These are phyloP conservation scores for Enteromius afrohamiltoni DNA, from an alignment of 2,797 vertebrate genomes.

Conservation along the genomic window DNA sequence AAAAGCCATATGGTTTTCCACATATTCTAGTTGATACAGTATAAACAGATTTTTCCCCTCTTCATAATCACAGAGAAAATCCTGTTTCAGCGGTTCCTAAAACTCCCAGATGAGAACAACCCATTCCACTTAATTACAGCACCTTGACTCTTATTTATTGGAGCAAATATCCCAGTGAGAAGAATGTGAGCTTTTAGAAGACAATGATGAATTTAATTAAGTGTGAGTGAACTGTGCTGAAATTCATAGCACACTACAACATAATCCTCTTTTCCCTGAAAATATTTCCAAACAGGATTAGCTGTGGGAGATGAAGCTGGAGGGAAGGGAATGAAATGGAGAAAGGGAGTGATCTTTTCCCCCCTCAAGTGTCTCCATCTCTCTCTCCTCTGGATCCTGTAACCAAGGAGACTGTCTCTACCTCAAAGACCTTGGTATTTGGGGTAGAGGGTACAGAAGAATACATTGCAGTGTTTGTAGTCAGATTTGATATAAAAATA, in stretches of 20 bases:
- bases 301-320: constrained; percentile 48
- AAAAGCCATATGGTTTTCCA: neutral
- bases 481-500: neutral
- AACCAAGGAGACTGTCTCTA: constrained; percentile 44
- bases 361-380: constrained; percentile 28
- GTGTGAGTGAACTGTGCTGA: constrained; percentile 64
- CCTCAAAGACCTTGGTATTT: constrained; percentile 44
- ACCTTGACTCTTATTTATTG: constrained; percentile 65
- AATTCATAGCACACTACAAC: constrained; percentile 61
- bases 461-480: neutral
- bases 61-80: neutral
- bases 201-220: constrained; percentile 80
- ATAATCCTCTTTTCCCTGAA: constrained; percentile 70
- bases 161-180: constrained; percentile 58
- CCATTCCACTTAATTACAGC: constrained; percentile 73
- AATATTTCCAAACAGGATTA: constrained; percentile 74
- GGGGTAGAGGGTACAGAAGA: constrained; percentile 29
- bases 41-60: neutral
- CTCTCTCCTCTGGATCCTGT: constrained; percentile 36
- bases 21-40: neutral
- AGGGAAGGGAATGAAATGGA: constrained; percentile 49
- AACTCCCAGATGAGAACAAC: constrained; percentile 66
- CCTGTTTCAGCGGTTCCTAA: constrained; percentile 11
- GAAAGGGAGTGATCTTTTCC: constrained; percentile 51
- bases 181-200: constrained; percentile 62